These are phyloP conservation scores for Agriopis aurantiaria DNA, from an alignment of 2,888 invertebrate genomes.

Conservation along the genomic window DNA sequence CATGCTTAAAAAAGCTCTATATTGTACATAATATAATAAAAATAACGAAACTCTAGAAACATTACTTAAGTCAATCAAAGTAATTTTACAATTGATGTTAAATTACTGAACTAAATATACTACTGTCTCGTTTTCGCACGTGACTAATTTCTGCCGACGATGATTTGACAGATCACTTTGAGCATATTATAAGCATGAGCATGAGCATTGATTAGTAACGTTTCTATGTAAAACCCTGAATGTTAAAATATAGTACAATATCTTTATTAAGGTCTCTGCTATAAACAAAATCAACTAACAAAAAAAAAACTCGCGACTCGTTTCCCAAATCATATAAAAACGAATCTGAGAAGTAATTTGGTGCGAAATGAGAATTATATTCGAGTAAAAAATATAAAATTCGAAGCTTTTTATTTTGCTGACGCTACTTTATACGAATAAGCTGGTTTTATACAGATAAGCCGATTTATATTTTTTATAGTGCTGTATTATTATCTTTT, in stretches of 20 bases:
- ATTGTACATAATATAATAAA: no score
- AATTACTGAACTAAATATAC: no score
- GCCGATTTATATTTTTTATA: conserved; percentile 84
- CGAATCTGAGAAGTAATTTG: conserved; percentile 8
- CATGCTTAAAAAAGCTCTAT: no score
- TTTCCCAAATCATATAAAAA: conserved; percentile 3
- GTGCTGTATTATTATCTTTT: conserved; percentile 75
- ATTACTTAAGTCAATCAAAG: no score
- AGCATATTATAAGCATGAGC: no score
- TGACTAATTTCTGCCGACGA: no score
- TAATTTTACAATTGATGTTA: no score
- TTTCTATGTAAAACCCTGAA: neutral
- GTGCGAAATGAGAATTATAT: conserved; percentile 18
- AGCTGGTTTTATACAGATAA: conserved; percentile 85
- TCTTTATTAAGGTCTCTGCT: neutral
- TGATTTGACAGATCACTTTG: no score
- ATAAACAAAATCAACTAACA: neutral
- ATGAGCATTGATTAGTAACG: no score
- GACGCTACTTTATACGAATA: conserved; percentile 73
- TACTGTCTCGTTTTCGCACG: no score
- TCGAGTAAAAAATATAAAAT: conserved; percentile 20
- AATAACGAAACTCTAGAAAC: no score
- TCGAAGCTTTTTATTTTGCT: conserved; percentile 50
- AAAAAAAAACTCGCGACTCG: neutral
- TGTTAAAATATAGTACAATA: neutral